Evolutionary conservation across 2,888 invertebrate genomes (phyloP).

Genomic region (Muschampia plurimacula): DNA sequence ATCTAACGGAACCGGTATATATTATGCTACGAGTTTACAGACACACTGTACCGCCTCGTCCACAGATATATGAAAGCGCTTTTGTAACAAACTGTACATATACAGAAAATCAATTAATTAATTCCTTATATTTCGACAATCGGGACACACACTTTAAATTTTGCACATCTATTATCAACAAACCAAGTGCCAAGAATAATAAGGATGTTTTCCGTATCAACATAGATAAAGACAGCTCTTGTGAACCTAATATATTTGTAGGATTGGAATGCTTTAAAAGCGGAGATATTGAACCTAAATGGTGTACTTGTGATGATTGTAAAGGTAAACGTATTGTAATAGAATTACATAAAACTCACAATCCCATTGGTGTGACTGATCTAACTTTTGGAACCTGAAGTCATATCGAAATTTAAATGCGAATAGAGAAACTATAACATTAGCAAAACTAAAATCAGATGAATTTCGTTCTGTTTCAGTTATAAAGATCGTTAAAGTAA

Average conservation of each 20-base stretch:
- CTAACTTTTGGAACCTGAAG: slow-evolving; percentile 57
- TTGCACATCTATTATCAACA: slow-evolving; percentile 56
- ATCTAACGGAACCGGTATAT: no score
- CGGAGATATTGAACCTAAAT: slow-evolving; percentile 72
- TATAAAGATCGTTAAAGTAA: slow-evolving; percentile 7
- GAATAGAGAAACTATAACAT: slow-evolving; percentile 49
- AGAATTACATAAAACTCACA: slow-evolving; percentile 52
- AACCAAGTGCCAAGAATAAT: slow-evolving; percentile 29
- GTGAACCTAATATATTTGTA: slow-evolving; percentile 71
- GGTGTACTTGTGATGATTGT: slow-evolving; percentile 78
- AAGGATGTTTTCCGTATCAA: slow-evolving; percentile 42
- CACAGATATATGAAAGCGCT: no score
- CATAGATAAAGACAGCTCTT: slow-evolving; percentile 53
- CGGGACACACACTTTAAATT: no score
- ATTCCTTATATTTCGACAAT: slow-evolving; percentile 67
- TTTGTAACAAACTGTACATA: no score
- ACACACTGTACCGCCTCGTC: no score
- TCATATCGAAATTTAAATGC: slow-evolving; percentile 66
- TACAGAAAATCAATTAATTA: no score
- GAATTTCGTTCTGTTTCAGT: slow-evolving; percentile 13
- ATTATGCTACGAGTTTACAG: no score
- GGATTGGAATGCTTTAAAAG: slow-evolving; percentile 70
- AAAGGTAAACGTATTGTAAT: slow-evolving; percentile 59
- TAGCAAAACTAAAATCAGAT: background rate
- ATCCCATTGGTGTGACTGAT: slow-evolving; percentile 31